These are phyloP conservation scores for Tortrix viridana DNA, from an alignment of 2,888 invertebrate genomes.

Conservation along the genomic window DNA sequence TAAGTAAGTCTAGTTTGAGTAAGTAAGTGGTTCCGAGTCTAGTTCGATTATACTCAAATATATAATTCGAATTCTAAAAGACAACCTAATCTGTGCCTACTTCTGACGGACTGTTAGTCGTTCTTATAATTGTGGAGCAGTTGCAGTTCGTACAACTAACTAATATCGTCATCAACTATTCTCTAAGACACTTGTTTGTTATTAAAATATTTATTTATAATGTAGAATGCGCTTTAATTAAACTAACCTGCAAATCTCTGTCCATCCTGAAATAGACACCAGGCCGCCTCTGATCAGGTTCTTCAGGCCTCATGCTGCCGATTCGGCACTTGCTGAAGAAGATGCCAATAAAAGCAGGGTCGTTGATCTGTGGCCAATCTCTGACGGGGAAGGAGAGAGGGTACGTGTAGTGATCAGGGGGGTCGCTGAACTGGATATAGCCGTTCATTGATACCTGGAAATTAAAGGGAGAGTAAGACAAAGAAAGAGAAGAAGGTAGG, in stretches of 20 bases:
- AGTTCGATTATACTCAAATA: too few species aligned
- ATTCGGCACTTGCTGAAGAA: constrained; percentile 95
- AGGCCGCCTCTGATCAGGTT: constrained; percentile 89
- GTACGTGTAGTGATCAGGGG: constrained; percentile 92
- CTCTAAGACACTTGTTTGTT: too few species aligned
- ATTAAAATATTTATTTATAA: too few species aligned
- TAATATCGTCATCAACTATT: too few species aligned
- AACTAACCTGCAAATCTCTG: constrained; percentile 74
- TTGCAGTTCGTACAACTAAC: too few species aligned
- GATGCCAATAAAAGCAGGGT: constrained; percentile 97
- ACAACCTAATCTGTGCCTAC: too few species aligned
- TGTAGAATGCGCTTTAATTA: not conserved
- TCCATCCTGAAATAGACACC: constrained; percentile 92
- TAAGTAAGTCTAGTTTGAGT: too few species aligned
- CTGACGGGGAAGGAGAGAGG: constrained; percentile 94
- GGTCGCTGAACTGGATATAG: constrained; percentile 95
- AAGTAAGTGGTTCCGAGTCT: too few species aligned
- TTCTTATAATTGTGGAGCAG: too few species aligned
- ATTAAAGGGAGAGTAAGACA: constrained; percentile 4
- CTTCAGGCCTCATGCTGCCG: constrained; percentile 88
- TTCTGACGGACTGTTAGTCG: too few species aligned
- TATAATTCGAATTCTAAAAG: too few species aligned
- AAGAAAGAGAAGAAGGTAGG: too few species aligned
- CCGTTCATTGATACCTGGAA: constrained; percentile 92
- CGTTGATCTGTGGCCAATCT: constrained; percentile 93